phyloP scores from a whole-genome alignment of 2,888 invertebrate genomes.

The Drosophila melanocephala region DNA sequence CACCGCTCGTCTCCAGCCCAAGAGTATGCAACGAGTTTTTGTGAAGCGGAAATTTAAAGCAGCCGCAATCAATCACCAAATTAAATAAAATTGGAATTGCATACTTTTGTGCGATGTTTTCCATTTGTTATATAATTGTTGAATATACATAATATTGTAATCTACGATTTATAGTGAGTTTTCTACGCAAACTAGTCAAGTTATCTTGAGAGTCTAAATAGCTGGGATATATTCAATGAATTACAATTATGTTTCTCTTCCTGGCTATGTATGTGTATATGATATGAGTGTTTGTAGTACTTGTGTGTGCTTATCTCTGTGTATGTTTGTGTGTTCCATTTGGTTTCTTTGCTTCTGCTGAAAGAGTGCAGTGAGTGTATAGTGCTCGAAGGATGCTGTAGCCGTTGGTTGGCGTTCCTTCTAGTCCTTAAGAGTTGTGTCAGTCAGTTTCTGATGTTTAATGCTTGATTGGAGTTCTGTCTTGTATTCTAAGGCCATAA shows the following conservation, averaged over 20 bases:
- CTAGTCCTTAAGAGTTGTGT: not conserved
- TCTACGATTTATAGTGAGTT: too few species aligned
- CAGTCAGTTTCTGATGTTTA: not conserved
- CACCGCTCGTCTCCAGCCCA: slow-evolving; percentile 11
- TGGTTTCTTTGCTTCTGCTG: not conserved
- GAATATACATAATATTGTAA: not conserved
- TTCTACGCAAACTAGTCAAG: not conserved
- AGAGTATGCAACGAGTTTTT: slow-evolving; percentile 42
- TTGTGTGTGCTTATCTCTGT: not conserved
- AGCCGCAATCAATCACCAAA: not conserved
- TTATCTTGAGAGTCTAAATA: not conserved
- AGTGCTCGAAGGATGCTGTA: not conserved
- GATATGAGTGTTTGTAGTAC: not conserved
- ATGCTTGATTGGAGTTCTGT: not conserved
- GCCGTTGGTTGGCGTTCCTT: not conserved
- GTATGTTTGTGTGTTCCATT: not conserved
- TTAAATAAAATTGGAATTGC: slow-evolving; percentile 25
- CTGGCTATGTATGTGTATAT: not conserved
- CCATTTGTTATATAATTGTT: not conserved
- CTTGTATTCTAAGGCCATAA: not conserved
- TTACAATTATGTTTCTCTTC: not conserved
- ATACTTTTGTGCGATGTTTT: slow-evolving; percentile 30
- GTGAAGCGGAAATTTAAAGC: not conserved
- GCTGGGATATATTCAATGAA: not conserved
- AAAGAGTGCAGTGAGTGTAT: not conserved